Conservation (phyloP, 2,888 invertebrate species). For the Scaptomyza reducta region DNA sequence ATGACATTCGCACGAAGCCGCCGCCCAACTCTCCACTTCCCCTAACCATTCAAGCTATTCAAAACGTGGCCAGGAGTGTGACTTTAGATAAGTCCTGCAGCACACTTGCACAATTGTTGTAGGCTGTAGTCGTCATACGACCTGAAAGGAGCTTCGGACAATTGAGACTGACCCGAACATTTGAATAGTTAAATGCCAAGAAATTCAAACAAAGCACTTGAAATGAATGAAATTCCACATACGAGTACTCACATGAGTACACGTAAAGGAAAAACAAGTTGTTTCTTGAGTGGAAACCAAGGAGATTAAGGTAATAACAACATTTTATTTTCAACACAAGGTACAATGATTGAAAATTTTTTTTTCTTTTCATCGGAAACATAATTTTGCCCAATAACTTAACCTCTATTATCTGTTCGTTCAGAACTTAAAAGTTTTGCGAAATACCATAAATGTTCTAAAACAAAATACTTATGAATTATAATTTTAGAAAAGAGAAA, state of each 20-base stretch:
- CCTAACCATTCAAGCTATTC: constrained; percentile 4
- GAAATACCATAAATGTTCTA: too few species aligned
- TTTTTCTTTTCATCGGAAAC: too few species aligned
- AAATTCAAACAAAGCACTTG: constrained; percentile 36
- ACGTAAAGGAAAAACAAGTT: neutral
- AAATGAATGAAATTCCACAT: constrained; percentile 40
- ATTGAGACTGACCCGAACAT: constrained; percentile 33
- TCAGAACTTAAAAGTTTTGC: too few species aligned
- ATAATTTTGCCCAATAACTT: too few species aligned
- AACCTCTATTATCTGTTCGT: too few species aligned
- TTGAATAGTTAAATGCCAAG: constrained; percentile 48
- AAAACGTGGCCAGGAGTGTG: constrained; percentile 41
- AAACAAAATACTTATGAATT: too few species aligned
- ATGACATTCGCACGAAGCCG: constrained; percentile 6
- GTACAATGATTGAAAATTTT: too few species aligned
- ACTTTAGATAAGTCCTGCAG: constrained; percentile 42
- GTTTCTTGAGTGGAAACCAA: neutral
- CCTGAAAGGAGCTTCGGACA: constrained; percentile 23
- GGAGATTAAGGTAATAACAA: neutral
- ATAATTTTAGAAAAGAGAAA: too few species aligned
- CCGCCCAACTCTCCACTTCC: neutral
- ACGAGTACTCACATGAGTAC: neutral
- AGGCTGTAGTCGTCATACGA: neutral
- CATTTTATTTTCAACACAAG: too few species aligned
- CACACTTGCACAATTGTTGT: neutral